Base-by-base conservation (phyloP, 2,797 vertebrate species). In the Brotogeris chrysoptera region DNA sequence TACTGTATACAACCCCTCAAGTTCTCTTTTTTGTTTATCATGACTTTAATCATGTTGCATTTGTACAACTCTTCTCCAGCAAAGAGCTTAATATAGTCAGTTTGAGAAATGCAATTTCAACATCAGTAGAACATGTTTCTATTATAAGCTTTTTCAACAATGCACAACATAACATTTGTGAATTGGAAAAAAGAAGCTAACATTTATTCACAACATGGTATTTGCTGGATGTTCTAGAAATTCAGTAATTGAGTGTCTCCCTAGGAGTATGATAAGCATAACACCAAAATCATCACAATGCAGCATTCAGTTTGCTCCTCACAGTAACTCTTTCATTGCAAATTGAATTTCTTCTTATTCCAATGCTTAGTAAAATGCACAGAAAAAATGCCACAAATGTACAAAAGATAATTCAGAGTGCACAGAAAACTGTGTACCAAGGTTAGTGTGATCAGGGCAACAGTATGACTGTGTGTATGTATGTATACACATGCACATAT, bases 171-270 rank as follows among this genome's bases (percentile, higher is more conserved):
- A 93, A 87, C 15, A 69, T 90, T 80, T 91, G 77, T 85, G 78
- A 74, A 61, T 17, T 59, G 30, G 3, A 16, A 53, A 63, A 79
- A 57, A 57, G 60, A 36, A 20, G 5, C 57, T 84, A 41, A 70
- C 92, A 80, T 93, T 97, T 95, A 90, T 94, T 96, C 93, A 95
- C n/a, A 71, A 63, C 27, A 24, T 81, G 52, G 32, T 81, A 86
- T 73, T 95, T 95, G 83, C 65, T 90, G 69, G 49, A 79, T 94
- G 57, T 93, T 95, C 74, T 89, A 72, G 52, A 96, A 94, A 90
- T 86, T 72, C 70, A 68, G 46, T 87, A 88, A 95, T 69, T 7
- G 0, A 83, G 46, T 80, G 72, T 92, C 38, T 92, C 81, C 61
- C 76, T 65, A 84, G 34, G 38, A 96, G 53, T 30, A 61, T 72